A percentile compares a stretch with the other conserved stretches of the same genome.
phyloP scores from a whole-genome alignment of 2,888 invertebrate genomes.

The Drosophila austrosaltans region DNA sequence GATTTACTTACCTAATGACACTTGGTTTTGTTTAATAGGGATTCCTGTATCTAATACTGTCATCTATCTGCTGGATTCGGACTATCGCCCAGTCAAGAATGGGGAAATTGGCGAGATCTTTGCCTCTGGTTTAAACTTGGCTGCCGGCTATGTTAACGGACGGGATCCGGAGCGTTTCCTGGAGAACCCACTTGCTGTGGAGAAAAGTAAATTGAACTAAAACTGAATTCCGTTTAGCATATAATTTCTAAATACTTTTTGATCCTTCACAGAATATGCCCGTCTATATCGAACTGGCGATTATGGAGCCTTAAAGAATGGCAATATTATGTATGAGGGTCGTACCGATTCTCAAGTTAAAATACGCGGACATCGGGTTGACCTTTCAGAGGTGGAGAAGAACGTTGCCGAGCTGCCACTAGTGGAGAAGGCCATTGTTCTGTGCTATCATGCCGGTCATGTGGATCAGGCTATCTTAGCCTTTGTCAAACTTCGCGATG shows the following conservation, averaged over 20 bases:
- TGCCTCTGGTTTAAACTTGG: conserved; percentile 91
- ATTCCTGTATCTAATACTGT: conserved; percentile 91
- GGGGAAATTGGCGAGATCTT: conserved; percentile 92
- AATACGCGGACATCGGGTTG: conserved; percentile 93
- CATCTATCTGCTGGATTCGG: conserved; percentile 90
- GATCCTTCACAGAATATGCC: conserved; percentile 85
- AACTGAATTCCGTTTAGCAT: no score
- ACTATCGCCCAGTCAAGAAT: conserved; percentile 88
- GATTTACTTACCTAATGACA: neutral
- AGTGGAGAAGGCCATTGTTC: conserved; percentile 90
- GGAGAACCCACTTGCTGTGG: conserved; percentile 89
- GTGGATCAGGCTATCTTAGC: conserved; percentile 89
- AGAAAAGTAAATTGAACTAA: conserved; percentile 84
- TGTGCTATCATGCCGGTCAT: conserved; percentile 91
- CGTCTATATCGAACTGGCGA: conserved; percentile 93
- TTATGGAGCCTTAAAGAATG: conserved; percentile 88
- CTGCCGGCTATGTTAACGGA: conserved; percentile 91
- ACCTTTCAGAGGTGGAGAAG: conserved; percentile 92
- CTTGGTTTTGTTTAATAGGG: conserved; percentile 84
- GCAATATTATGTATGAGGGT: conserved; percentile 90
- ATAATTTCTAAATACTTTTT: neutral
- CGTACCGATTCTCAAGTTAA: conserved; percentile 94
- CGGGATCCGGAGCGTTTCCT: conserved; percentile 90
- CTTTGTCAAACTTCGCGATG: conserved; percentile 86
- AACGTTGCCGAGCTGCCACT: conserved; percentile 87